Evolutionary conservation across 1,140 invertebrate species (phyloP).

Genomic region (Drosophila oshimai): DNA sequence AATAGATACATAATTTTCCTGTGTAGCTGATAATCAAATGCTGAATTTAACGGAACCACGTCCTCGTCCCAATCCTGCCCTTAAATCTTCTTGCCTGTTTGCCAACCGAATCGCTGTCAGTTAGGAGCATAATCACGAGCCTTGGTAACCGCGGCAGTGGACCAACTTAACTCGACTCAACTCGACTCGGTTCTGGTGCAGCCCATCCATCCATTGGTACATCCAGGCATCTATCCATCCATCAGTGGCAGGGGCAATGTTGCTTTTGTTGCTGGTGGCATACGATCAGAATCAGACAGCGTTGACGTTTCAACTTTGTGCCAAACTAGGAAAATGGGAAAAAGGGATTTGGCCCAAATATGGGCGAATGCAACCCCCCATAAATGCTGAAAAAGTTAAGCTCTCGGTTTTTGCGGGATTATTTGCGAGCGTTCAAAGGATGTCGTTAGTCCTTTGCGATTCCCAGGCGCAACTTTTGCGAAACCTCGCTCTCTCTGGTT

Average conservation of each 20-base stretch:
- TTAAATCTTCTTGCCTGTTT: not conserved
- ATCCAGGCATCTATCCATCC: constrained; percentile 49
- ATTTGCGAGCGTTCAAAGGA: constrained; percentile 72
- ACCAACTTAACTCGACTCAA: constrained; percentile 7
- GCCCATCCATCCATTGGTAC: not conserved
- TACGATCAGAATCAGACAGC: constrained; percentile 66
- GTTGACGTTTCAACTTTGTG: constrained; percentile 78
- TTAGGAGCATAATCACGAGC: not conserved
- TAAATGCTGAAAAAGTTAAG: constrained; percentile 76
- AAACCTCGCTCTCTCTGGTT: constrained; percentile 14
- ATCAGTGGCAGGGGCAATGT: constrained; percentile 42
- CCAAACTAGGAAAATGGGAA: constrained; percentile 60
- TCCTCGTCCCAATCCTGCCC: not conserved
- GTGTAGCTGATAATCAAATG: too few species aligned
- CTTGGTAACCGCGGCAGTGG: constrained; percentile 15
- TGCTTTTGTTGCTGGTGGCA: constrained; percentile 37
- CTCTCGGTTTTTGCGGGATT: constrained; percentile 74
- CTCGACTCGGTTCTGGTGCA: not conserved
- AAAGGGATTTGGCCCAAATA: constrained; percentile 35
- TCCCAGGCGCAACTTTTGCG: constrained; percentile 49
- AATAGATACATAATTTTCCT: too few species aligned
- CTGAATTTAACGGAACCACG: not conserved
- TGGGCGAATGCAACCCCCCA: constrained; percentile 31
- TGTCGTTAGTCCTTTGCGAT: constrained; percentile 55
- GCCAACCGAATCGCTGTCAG: not conserved